Base-by-base conservation (phyloP, 2,797 vertebrate species). In the Trematomus bernacchii region DNA sequence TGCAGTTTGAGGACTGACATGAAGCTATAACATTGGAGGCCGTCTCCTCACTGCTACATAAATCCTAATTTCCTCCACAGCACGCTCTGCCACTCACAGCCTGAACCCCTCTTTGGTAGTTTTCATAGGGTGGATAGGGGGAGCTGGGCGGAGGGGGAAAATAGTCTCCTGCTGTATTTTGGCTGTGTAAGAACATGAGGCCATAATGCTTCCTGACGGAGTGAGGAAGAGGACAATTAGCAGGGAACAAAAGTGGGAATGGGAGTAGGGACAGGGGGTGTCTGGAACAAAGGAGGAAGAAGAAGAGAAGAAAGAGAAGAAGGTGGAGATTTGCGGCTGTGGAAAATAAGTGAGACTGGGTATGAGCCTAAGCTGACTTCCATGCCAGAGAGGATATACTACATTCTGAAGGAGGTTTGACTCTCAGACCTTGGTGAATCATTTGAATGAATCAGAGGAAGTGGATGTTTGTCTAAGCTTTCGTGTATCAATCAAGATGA, bases 161-260 rank as follows among this genome's bases (percentile, higher is more conserved):
- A 73, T 74, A 46, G 76, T 84, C 86, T 91, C 90, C 91, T 86
- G 87, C 89, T 92, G 91, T 79, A 92, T 75, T 86, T 86, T 80
- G 87, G 84, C 83, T 62, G 79, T 47, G 75, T 79, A 89, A 87
- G 83, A 91, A 91, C 73, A 91, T 83, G 74, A 79, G 76, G 64
- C 69, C 48, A 59, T 90, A 91, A 94, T 84, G 81, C 69, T 54
- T 87, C 80, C 86, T 89, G 91, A 93, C 92, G 93, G 90, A 72
- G 82, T 80, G 66, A 93, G 89, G 91, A 94, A 92, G 80, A 88
- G 63, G 83, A 88, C 89, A 91, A 92, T 94, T 93, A 93, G 90
- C 80, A 65, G 67, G 54, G 74, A 87, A 88, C 65, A 72, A 72
- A 70, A 85, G 77, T 30, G 73, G 73, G 76, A 81, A 74, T 6